phyloP scores from a whole-genome alignment of 2,888 invertebrate species.

The Drosophila testacea region DNA sequence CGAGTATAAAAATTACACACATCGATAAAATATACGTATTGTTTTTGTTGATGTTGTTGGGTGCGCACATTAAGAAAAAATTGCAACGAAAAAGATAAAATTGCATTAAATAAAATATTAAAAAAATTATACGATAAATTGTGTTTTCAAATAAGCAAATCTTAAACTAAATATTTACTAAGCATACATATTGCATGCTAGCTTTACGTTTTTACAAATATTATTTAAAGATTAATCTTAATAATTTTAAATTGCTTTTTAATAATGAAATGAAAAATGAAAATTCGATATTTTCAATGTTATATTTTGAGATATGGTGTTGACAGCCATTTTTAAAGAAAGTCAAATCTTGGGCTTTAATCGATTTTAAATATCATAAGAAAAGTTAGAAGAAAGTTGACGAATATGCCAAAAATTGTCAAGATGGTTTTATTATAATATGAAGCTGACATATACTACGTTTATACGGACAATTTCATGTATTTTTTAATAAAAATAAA shows the following conservation, averaged over 20 bases:
- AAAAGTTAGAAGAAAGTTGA: too few relatives aligned
- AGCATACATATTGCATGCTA: slow-evolving; percentile 12
- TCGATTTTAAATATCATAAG: too few relatives aligned
- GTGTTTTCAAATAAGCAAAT: slow-evolving; percentile 9
- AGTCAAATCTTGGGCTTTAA: too few relatives aligned
- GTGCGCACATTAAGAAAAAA: slow-evolving; percentile 22
- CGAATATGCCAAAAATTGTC: too few relatives aligned
- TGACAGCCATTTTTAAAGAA: too few relatives aligned
- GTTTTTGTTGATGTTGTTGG: slow-evolving; percentile 11
- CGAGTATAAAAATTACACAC: slow-evolving; percentile 39
- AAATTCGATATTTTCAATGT: too few relatives aligned
- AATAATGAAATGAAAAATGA: too few relatives aligned
- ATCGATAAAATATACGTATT: slow-evolving; percentile 20
- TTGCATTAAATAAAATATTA: slow-evolving; percentile 1
- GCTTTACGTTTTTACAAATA: background rate
- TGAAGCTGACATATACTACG: too few relatives aligned
- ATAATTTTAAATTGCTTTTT: background rate
- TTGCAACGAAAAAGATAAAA: slow-evolving; percentile 16
- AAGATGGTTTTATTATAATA: too few relatives aligned
- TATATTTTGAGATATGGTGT: too few relatives aligned
- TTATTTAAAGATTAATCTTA: background rate
- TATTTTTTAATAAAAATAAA: too few relatives aligned
- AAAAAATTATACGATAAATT: slow-evolving; percentile 9
- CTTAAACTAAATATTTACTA: slow-evolving; percentile 5
- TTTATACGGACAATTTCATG: too few relatives aligned